Conservation (phyloP, 2,888 invertebrate genomes). For the Congeria kusceri region DNA sequence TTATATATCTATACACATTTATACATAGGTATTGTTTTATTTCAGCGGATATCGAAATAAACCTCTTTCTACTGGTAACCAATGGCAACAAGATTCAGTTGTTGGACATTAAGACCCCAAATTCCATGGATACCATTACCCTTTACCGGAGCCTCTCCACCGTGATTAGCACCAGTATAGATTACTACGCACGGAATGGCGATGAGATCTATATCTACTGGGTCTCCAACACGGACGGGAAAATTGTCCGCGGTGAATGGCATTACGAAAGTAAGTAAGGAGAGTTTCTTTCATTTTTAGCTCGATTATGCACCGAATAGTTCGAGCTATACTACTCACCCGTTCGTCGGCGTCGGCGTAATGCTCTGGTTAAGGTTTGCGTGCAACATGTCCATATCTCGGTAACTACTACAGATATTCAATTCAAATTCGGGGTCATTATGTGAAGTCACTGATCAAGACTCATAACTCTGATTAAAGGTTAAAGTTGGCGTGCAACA, state of each 20-base stretch:
- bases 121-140: slow-evolving; percentile 53
- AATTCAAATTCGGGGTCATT: no score
- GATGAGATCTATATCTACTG: slow-evolving; percentile 46
- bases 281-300: no score
- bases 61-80: slow-evolving; percentile 46
- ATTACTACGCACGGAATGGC: slow-evolving; percentile 33
- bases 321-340: no score
- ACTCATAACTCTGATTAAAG: no score
- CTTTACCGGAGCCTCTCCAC: slow-evolving; percentile 22
- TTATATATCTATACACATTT: no score
- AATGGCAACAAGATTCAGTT: slow-evolving; percentile 52
- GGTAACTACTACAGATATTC: no score
- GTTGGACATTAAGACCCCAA: slow-evolving; percentile 39
- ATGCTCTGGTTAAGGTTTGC: no score
- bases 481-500: no score
- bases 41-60: slow-evolving; percentile 38
- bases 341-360: no score
- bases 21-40: background rate
- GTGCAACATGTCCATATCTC: no score
- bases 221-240: slow-evolving; percentile 50
- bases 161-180: slow-evolving; percentile 34
- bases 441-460: no score
- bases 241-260: slow-evolving; percentile 42
- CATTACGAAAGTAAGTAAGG: slow-evolving; percentile 39
- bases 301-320: no score